A percentile compares a stretch with the other conserved stretches of the same genome.
Conservation (phyloP, 2,888 invertebrate genomes). For the Trissoscelio sp. region DNA sequence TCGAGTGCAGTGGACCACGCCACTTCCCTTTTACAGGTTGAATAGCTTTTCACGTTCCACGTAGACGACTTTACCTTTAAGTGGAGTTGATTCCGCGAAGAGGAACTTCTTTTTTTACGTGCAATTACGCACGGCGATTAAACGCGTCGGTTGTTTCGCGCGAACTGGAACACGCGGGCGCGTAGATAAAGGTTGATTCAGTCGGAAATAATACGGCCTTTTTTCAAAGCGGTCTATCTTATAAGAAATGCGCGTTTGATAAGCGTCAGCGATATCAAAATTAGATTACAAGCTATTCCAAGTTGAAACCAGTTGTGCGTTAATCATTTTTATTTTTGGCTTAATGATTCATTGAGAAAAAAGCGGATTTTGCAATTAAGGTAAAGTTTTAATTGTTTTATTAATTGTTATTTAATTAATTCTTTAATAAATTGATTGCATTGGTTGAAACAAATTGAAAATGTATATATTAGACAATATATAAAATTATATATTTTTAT, state of each 20-base stretch:
- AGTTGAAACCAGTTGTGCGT: background rate
- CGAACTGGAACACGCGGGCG: conserved; percentile 33
- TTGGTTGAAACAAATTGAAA: too few relatives aligned
- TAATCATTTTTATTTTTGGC: conserved; percentile 27
- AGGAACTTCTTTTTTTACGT: conserved; percentile 10
- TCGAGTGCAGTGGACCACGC: conserved; percentile 45
- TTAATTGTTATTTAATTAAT: background rate
- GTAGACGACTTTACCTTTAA: conserved; percentile 15
- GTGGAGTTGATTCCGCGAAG: conserved; percentile 14
- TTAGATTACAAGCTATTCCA: conserved; percentile 7
- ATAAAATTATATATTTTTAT: too few relatives aligned
- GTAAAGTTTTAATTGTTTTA: background rate
- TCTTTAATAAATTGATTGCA: too few relatives aligned
- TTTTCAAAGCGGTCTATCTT: conserved; percentile 1
- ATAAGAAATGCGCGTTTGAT: conserved; percentile 14
- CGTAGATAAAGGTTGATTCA: conserved; percentile 17
- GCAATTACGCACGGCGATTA: conserved; percentile 17
- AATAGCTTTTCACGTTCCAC: conserved; percentile 31
- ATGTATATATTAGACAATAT: too few relatives aligned
- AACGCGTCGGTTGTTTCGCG: conserved; percentile 17
- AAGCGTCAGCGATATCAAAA: conserved; percentile 3
- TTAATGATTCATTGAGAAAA: background rate
- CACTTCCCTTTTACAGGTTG: conserved; percentile 24
- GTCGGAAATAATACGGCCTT: background rate
- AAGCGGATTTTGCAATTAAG: background rate